A percentile compares a stretch with the other conserved stretches of the same genome.
These are phyloP conservation scores for Tretioscincus oriximinensis DNA, from an alignment of 2,113 vertebrate genomes.

Conservation along the genomic window DNA sequence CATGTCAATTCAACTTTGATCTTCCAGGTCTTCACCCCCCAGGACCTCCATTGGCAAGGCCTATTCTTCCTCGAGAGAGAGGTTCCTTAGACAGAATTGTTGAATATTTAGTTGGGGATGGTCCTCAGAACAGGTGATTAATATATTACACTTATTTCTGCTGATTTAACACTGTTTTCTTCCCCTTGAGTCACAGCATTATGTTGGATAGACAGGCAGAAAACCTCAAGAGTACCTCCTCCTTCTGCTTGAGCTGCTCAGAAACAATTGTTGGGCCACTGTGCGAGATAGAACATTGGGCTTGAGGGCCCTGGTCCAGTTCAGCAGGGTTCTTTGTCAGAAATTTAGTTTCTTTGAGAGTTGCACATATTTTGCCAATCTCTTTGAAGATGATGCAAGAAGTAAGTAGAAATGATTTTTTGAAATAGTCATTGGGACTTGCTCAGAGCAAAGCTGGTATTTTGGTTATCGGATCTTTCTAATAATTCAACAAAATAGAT, in stretches of 20 bases:
- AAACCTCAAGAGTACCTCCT: too few species aligned
- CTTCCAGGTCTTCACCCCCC: slow-evolving; percentile 91
- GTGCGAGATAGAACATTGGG: too few species aligned
- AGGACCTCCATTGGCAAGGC: slow-evolving; percentile 92
- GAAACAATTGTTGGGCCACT: too few species aligned
- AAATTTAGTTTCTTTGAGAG: neutral
- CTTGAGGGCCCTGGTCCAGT: too few species aligned
- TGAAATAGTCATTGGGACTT: neutral
- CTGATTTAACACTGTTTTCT: neutral
- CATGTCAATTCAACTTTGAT: slow-evolving; percentile 6
- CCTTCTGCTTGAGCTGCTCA: too few species aligned
- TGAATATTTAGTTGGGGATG: slow-evolving; percentile 97
- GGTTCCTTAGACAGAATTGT: slow-evolving; percentile 91
- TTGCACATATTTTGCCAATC: too few species aligned
- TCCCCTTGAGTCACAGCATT: neutral
- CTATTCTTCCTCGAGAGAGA: slow-evolving; percentile 90
- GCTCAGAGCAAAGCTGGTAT: too few species aligned
- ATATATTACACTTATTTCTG: slow-evolving; percentile 26
- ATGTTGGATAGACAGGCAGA: neutral
- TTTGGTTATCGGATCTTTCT: neutral
- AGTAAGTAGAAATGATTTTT: neutral
- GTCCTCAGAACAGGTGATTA: slow-evolving; percentile 93
- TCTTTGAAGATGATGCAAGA: neutral
- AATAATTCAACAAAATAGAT: neutral
- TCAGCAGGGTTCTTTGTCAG: neutral